Base-by-base conservation (phyloP, 35 echinoderm and acorn worm species). In the Ophioderma brevispina region DNA sequence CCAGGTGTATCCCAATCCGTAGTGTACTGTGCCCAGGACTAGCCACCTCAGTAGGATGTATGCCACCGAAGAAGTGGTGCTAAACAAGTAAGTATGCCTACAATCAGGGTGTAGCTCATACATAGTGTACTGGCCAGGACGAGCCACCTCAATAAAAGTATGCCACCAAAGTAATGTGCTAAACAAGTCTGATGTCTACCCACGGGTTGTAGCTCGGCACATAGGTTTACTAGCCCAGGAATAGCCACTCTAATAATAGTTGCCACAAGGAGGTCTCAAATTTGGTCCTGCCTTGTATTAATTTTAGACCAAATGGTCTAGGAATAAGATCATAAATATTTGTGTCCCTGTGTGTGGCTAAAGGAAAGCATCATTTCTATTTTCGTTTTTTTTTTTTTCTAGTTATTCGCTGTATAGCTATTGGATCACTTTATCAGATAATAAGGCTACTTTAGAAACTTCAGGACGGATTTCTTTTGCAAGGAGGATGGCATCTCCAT, bases 1-100 rank as follows among this genome's bases (percentile, higher is more conserved):
- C 87, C 84, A 36, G 94, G 75, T 78, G 89, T 33, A 85, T 91
- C 40, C 96, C 96, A 41, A 98, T 98, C 36, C 86, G 81, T 39
- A 94, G 92, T 86, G 96, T 98, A 55, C 90, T 98, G 30, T 98
- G 96, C 76, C 92, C 96, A 39, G 96, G 96, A 77, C 82, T 98
- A 88, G 96, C 95, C 38, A 98, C 96, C 23, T 89, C 90, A 80
- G 89, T 94, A 1, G 96, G 96, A 0, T 88, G 82, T 25, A 98
- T 98, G 96, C 89, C 88, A 18, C 92, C 92, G 11, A 86, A 85
- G 83, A 94, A 94, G 81, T 94, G n/a, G 90, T 90, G 96, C 96
- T 80, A 87, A 92, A 92, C 96, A 98, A 87, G 96, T 98, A 87
- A 88, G 31, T 37, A 25, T 36, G 70, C 23, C n/a, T n/a, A 41